These are phyloP conservation scores for Paramormyrops hopkinsi DNA, from an alignment of 2,797 vertebrate genomes.

Conservation along the genomic window DNA sequence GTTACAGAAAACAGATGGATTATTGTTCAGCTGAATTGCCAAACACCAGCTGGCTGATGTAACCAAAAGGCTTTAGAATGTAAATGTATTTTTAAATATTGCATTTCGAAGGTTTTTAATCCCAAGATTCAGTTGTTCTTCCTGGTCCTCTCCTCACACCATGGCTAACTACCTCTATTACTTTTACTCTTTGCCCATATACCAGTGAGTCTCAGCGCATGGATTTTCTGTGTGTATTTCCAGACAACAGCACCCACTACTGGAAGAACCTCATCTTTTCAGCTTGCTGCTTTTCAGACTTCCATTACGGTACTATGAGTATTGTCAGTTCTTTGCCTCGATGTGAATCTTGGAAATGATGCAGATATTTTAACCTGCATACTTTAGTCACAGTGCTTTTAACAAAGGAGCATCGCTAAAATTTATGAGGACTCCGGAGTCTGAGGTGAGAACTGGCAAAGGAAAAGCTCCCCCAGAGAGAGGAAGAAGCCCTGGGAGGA, in stretches of 20 bases:
- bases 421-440: not conserved
- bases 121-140: not conserved
- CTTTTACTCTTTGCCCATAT: not conserved
- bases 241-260: conserved; percentile 8
- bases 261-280: not conserved
- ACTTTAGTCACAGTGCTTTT: not conserved
- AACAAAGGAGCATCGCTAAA: not conserved
- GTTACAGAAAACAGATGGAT: not conserved
- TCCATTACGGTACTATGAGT: not conserved
- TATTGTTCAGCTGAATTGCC: not conserved
- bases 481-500: not conserved
- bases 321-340: not conserved
- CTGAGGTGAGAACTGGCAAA: not conserved
- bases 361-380: not conserved
- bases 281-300: not conserved
- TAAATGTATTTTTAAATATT: not conserved
- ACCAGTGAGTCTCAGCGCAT: too few species aligned
- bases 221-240: not conserved
- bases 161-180: not conserved
- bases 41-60: not conserved
- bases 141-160: not conserved
- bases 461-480: not conserved
- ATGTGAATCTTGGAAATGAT: not conserved
- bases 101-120: not conserved
- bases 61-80: not conserved